phyloP scores from a whole-genome alignment of 2,888 invertebrate genomes.

The Gonocerus acuteangulatus region DNA sequence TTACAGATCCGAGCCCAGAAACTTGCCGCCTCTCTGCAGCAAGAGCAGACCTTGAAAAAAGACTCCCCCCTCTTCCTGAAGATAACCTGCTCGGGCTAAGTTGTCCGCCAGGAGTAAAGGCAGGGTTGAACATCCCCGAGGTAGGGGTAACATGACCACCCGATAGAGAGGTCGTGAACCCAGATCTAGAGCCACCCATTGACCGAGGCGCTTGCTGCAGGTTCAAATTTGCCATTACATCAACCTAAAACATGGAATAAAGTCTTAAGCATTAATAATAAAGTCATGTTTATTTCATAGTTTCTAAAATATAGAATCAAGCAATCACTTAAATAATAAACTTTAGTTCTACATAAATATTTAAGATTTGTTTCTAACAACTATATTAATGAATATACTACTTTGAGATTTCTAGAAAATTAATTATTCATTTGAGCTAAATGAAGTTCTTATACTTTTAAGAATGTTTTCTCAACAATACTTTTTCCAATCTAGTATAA shows the following conservation, averaged over 20 bases:
- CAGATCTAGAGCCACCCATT: conserved; percentile 65
- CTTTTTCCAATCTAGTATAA: no score
- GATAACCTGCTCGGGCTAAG: conserved; percentile 44
- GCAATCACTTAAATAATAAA: no score
- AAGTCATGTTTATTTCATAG: neutral
- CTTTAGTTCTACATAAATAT: no score
- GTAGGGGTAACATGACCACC: conserved; percentile 68
- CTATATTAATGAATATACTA: no score
- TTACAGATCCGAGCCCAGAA: conserved; percentile 51
- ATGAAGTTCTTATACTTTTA: no score
- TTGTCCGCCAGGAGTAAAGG: conserved; percentile 40
- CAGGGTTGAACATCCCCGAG: conserved; percentile 54
- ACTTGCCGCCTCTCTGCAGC: conserved; percentile 61
- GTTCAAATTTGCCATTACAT: conserved; percentile 86
- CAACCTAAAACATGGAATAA: conserved; percentile 17
- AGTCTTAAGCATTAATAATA: no score
- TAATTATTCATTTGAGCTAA: no score
- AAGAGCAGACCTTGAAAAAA: conserved; percentile 67
- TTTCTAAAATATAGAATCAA: neutral
- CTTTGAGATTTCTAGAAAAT: no score
- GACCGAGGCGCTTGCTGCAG: conserved; percentile 82
- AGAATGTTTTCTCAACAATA: no score
- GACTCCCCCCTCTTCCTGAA: conserved; percentile 44
- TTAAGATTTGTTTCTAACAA: no score
- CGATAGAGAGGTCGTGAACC: conserved; percentile 57